These are phyloP conservation scores for Pelecanus crispus DNA, from an alignment of 2,113 vertebrate genomes.

Conservation along the genomic window DNA sequence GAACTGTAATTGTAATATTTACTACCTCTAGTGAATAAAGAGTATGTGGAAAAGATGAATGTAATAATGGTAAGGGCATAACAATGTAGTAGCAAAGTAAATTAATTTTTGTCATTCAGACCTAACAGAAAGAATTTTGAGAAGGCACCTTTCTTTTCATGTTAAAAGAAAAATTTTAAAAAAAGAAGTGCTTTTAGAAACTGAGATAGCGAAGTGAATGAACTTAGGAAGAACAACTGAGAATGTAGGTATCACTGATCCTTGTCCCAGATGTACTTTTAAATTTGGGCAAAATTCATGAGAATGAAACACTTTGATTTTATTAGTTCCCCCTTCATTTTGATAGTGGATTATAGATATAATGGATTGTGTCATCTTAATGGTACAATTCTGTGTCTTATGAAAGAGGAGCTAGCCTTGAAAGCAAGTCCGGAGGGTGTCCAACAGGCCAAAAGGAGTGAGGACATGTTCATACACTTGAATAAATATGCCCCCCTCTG, in stretches of 20 bases:
- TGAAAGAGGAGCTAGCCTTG: background rate
- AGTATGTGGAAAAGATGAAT: background rate
- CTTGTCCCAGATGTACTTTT: background rate
- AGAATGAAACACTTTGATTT: background rate
- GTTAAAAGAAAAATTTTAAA: background rate
- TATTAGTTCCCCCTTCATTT: background rate
- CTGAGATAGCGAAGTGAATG: background rate
- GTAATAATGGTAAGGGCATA: background rate
- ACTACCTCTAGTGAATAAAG: background rate
- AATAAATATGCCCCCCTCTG: background rate
- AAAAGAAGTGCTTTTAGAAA: background rate
- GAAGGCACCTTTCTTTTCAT: background rate
- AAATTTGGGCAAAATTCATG: background rate
- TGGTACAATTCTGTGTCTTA: background rate
- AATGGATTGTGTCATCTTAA: background rate
- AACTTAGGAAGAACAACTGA: background rate
- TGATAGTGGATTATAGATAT: background rate
- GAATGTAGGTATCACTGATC: background rate
- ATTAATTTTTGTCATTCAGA: background rate
- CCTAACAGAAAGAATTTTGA: background rate
- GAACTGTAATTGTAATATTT: background rate
- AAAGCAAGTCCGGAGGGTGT: background rate
- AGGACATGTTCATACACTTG: background rate
- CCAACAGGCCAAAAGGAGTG: background rate
- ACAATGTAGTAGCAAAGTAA: background rate